A percentile compares a stretch with the other conserved stretches of the same genome.
Evolutionary conservation across 2,888 invertebrate genomes (phyloP).

Genomic region (Ptychoptera contaminata): DNA sequence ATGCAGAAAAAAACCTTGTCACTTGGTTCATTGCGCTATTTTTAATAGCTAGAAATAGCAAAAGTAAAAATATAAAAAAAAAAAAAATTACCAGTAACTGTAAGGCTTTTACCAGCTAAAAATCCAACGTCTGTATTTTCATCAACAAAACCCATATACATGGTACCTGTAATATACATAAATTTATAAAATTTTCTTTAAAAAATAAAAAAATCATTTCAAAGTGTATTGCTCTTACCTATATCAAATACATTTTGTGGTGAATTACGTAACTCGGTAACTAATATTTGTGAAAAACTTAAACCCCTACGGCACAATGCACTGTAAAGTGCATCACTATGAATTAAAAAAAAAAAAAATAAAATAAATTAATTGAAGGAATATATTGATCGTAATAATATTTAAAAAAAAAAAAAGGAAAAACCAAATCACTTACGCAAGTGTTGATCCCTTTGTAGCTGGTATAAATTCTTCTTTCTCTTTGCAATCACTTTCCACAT

Average conservation of each 20-base stretch:
- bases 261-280: slow-evolving; percentile 25
- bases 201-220: not conserved
- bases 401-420: not conserved
- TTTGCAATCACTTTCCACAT: slow-evolving; percentile 37
- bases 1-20: no score
- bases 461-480: slow-evolving; percentile 46
- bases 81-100: slow-evolving; percentile 21
- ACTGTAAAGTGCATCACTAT: slow-evolving; percentile 45
- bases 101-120: slow-evolving; percentile 27
- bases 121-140: slow-evolving; percentile 28
- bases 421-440: slow-evolving; percentile 38
- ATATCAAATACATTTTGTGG: slow-evolving; percentile 16
- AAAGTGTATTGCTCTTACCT: slow-evolving; percentile 15
- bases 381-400: no score
- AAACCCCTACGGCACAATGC: slow-evolving; percentile 48
- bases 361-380: not conserved
- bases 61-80: not conserved
- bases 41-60: no score
- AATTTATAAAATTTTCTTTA: not conserved
- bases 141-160: slow-evolving; percentile 22
- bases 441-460: slow-evolving; percentile 44
- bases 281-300: slow-evolving; percentile 27
- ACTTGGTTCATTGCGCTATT: no score
- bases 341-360: slow-evolving; percentile 16
- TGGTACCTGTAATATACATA: slow-evolving; percentile 11